Evolutionary conservation across 2,888 invertebrate species (phyloP).

Genomic region (Aethes cnicana): DNA sequence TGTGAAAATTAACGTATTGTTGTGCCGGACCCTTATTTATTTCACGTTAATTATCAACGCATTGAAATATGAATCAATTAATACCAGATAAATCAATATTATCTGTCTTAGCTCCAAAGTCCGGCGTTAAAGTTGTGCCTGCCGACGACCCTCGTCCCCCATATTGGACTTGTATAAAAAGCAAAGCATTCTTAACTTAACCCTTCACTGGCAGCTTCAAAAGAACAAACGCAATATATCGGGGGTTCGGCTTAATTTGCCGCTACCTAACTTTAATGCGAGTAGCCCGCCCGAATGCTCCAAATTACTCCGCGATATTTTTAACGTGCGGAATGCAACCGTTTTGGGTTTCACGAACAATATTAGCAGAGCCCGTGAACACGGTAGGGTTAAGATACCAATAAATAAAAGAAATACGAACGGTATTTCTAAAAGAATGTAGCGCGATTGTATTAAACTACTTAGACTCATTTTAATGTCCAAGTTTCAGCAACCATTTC

Average conservation of each 20-base stretch:
- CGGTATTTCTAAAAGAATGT: conserved; percentile 34
- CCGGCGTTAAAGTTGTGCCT: conserved; percentile 1
- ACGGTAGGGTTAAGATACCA: conserved; percentile 54
- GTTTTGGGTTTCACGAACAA: conserved; percentile 71
- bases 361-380: conserved; percentile 60
- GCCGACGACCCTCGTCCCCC: conserved; percentile 44
- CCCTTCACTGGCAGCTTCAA: conserved; percentile 79
- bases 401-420: conserved; percentile 36
- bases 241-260: conserved; percentile 79
- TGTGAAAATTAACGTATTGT: conserved; percentile 50
- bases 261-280: conserved; percentile 75
- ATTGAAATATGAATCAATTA: not conserved
- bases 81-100: not conserved
- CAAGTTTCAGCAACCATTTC: conserved; percentile 23
- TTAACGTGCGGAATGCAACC: conserved; percentile 78
- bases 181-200: conserved; percentile 83
- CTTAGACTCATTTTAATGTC: conserved; percentile 10
- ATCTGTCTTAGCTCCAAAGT: not conserved
- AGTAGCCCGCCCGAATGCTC: conserved; percentile 73
- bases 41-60: no score
- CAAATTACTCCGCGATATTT: conserved; percentile 80
- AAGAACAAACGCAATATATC: conserved; percentile 82
- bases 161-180: conserved; percentile 78
- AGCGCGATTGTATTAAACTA: conserved; percentile 23
- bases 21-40: conserved; percentile 24